phyloP scores from a whole-genome alignment of 2,797 vertebrate species.

The Cetoscarus ocellatus region DNA sequence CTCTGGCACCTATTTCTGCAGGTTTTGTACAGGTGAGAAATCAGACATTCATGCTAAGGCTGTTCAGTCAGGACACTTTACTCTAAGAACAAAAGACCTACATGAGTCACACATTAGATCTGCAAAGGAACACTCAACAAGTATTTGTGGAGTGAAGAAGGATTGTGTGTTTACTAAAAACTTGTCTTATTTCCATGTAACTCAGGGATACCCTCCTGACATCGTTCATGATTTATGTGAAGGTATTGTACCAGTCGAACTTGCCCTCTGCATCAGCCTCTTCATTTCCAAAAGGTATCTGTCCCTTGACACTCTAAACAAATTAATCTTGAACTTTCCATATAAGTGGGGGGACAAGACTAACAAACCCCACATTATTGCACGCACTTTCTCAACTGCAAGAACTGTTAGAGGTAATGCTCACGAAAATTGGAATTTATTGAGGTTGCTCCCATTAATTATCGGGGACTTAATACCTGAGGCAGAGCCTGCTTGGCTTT shows the following conservation, averaged over 20 bases:
- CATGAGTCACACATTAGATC: no score
- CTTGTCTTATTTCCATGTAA: neutral
- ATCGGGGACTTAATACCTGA: neutral
- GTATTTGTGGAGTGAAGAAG: no score
- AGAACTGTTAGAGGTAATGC: neutral
- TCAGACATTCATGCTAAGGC: neutral
- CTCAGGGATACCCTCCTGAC: neutral
- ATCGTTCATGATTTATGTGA: slow-evolving; percentile 4
- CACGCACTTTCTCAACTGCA: neutral
- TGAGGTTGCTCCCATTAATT: slow-evolving; percentile 6
- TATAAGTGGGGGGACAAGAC: neutral
- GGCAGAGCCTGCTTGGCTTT: neutral
- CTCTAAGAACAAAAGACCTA: no score
- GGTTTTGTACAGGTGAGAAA: neutral
- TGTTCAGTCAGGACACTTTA: no score
- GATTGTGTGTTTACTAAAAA: neutral
- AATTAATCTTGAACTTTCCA: no score
- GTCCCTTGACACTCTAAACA: no score
- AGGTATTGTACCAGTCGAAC: slow-evolving; percentile 5
- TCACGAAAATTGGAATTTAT: neutral
- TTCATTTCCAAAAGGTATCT: neutral
- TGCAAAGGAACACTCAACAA: no score
- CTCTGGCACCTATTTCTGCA: no score
- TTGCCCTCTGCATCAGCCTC: neutral
- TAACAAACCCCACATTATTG: no score